A percentile compares a stretch with the other conserved stretches of the same genome.
Evolutionary conservation across 1,140 invertebrate species (phyloP).

Genomic region (Macrostomum lignano): DNA sequence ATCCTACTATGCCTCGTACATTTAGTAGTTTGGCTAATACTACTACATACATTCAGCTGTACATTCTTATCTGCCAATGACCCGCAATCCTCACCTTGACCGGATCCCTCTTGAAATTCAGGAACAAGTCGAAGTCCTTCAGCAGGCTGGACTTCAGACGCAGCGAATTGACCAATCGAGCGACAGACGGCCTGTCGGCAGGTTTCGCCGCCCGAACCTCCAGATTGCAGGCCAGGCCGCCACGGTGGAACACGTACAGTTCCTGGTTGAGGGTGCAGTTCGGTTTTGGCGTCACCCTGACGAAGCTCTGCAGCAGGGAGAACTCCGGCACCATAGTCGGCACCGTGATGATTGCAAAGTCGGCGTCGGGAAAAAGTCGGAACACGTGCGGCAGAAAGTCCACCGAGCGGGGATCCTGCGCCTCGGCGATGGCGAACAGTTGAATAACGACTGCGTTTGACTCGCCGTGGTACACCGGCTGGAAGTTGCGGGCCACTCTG

Average conservation of each 20-base stretch:
- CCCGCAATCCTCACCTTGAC: no score
- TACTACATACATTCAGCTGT: no score
- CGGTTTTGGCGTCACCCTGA: conserved; percentile 32
- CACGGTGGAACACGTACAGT: conserved; percentile 36
- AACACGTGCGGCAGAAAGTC: conserved; percentile 37
- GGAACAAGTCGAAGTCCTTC: conserved; percentile 11
- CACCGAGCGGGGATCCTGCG: conserved; percentile 30
- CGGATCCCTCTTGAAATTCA: conserved; percentile 5
- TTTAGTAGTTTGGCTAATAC: no score
- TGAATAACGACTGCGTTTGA: conserved; percentile 35
- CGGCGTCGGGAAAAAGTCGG: conserved; percentile 36
- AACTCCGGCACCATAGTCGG: conserved; percentile 34
- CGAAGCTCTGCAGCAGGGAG: conserved; percentile 35
- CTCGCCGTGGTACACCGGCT: conserved; percentile 16
- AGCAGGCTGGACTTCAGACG: conserved; percentile 10
- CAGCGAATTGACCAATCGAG: conserved; percentile 11
- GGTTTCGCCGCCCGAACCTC: neutral
- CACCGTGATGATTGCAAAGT: conserved; percentile 37
- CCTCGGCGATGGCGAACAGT: conserved; percentile 35
- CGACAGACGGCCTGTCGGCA: conserved; percentile 10
- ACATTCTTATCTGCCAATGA: conserved; percentile 15
- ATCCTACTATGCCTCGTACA: no score
- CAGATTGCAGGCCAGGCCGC: conserved; percentile 23
- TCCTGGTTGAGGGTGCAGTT: conserved; percentile 33
- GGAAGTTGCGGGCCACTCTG: no score